These are phyloP conservation scores for Pholis gunnellus DNA, from an alignment of 2,113 vertebrate species.

Conservation along the genomic window DNA sequence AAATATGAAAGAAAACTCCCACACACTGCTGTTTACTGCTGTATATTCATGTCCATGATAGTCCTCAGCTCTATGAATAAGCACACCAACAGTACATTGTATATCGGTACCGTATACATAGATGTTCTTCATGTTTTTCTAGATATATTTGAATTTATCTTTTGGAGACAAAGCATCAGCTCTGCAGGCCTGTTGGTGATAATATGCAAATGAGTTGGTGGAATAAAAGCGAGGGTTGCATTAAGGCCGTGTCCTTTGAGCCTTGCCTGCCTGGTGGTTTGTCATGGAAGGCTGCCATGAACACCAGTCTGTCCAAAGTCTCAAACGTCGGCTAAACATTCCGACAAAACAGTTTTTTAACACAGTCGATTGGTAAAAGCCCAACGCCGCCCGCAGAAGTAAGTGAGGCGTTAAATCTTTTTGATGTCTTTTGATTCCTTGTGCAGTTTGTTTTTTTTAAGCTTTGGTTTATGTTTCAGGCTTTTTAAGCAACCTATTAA, in stretches of 20 bases:
- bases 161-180: not conserved
- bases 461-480: not conserved
- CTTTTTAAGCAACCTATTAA: not conserved
- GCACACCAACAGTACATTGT: too few relatives aligned
- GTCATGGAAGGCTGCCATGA: slow-evolving; percentile 62
- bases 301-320: slow-evolving; percentile 73
- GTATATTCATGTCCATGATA: too few relatives aligned
- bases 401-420: slow-evolving; percentile 34
- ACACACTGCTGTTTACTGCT: too few relatives aligned
- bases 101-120: too few relatives aligned
- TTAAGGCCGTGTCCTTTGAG: slow-evolving; percentile 63
- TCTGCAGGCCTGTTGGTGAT: not conserved
- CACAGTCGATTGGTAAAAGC: not conserved
- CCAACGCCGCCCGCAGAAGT: slow-evolving; percentile 9
- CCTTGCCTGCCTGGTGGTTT: slow-evolving; percentile 55
- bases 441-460: not conserved
- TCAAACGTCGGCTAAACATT: slow-evolving; percentile 51
- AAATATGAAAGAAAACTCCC: too few relatives aligned
- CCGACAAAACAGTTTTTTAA: slow-evolving; percentile 18
- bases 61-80: too few relatives aligned
- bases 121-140: not conserved
- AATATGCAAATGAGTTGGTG: not conserved
- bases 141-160: not conserved
- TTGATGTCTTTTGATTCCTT: not conserved
- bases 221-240: slow-evolving; percentile 18